Conservation (phyloP, 2,113 vertebrate species). For the Psammodynastes pulverulentus region DNA sequence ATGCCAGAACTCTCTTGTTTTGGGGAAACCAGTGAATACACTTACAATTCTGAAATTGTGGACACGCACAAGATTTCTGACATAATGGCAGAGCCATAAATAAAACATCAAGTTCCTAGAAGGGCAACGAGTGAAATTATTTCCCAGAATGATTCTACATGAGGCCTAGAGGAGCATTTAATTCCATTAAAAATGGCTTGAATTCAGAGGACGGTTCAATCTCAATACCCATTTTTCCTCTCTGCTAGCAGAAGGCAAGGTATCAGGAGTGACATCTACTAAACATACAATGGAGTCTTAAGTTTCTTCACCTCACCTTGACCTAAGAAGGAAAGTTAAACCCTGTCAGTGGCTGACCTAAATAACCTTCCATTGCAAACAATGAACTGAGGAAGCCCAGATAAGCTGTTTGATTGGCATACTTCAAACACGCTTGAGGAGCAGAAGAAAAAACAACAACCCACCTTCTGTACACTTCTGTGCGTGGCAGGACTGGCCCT, state of each 20-base stretch:
- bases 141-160: background rate
- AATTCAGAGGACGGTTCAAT: background rate
- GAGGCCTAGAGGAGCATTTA: background rate
- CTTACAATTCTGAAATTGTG: background rate
- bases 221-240: background rate
- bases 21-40: background rate
- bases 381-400: background rate
- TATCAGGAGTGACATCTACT: background rate
- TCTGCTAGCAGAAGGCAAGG: background rate
- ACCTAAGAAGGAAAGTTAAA: background rate
- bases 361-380: background rate
- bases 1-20: background rate
- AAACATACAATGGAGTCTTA: background rate
- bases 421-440: background rate
- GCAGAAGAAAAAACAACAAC: rapidly evolving
- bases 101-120: background rate
- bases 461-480: background rate
- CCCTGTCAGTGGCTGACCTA: background rate
- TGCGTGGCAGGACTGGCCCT: too few relatives aligned
- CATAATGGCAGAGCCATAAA: background rate
- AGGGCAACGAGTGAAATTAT: background rate
- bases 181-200: background rate
- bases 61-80: background rate
- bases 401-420: background rate
- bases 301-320: background rate